Evolutionary conservation across 2,797 vertebrate species (phyloP).

Genomic region (Bovichtus variegatus): DNA sequence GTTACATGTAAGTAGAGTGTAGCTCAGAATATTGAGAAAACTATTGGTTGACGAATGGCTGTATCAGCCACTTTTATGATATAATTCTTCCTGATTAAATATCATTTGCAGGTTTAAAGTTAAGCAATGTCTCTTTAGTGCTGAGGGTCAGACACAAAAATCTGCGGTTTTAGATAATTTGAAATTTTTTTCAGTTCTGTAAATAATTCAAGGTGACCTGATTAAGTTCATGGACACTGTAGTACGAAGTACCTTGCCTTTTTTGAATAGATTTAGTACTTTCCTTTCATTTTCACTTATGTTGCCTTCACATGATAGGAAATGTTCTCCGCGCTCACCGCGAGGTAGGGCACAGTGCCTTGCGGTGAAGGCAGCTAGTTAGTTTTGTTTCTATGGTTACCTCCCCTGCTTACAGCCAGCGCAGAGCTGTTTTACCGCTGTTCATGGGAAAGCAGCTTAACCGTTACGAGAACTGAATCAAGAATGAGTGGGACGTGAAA

Average conservation of each 20-base stretch:
- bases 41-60: background rate
- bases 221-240: background rate
- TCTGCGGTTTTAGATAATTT: background rate
- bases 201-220: background rate
- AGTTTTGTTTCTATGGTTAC: too few species aligned
- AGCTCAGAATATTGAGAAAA: background rate
- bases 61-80: background rate
- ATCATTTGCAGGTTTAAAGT: background rate
- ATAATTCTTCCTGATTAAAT: background rate
- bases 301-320: too few species aligned
- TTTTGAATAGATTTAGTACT: background rate
- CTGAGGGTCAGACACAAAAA: background rate
- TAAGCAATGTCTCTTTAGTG: background rate
- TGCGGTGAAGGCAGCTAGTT: too few species aligned
- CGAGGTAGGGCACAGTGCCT: too few species aligned
- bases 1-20: background rate
- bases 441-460: too few species aligned
- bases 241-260: background rate
- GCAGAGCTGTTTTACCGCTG: too few species aligned
- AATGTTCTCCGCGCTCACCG: too few species aligned
- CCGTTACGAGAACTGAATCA: background rate
- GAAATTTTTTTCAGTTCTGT: background rate
- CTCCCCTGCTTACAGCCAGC: too few species aligned
- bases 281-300: background rate
- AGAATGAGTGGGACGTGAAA: background rate